Conservation (phyloP, 1,140 invertebrate genomes). For the Heliconius melpomene region DNA sequence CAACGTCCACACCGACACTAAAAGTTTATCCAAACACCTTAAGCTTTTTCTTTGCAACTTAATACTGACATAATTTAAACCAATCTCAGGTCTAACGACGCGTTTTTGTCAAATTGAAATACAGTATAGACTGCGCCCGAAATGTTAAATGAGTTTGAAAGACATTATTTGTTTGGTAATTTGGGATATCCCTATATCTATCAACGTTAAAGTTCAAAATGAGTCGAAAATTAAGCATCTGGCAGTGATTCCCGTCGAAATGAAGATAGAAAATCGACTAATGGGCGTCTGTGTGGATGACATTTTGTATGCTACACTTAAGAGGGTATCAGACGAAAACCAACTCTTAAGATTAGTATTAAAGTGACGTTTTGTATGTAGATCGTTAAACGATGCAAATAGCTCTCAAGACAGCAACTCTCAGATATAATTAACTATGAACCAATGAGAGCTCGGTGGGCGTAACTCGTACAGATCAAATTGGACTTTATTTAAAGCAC, state of each 20-base stretch:
- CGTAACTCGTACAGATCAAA: constrained; percentile 68
- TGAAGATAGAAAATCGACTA: constrained; percentile 76
- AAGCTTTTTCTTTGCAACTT: constrained; percentile 22
- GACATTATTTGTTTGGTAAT: constrained; percentile 37
- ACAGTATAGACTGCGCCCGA: constrained; percentile 60
- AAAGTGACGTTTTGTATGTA: constrained; percentile 43
- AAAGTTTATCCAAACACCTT: neutral
- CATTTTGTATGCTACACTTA: constrained; percentile 66
- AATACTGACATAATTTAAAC: constrained; percentile 61
- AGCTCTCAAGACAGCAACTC: constrained; percentile 59
- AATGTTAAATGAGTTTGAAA: constrained; percentile 70
- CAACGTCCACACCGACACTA: constrained; percentile 26
- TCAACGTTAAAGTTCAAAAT: constrained; percentile 48
- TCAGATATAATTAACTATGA: constrained; percentile 75
- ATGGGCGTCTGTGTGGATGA: constrained; percentile 76
- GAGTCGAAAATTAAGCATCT: constrained; percentile 43
- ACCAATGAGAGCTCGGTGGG: constrained; percentile 67
- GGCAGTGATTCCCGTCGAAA: constrained; percentile 60
- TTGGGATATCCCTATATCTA: constrained; percentile 40
- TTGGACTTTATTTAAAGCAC: constrained; percentile 65
- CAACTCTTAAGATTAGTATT: constrained; percentile 20
- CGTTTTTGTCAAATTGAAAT: constrained; percentile 77
- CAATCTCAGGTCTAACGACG: constrained; percentile 69
- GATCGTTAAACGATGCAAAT: constrained; percentile 74
- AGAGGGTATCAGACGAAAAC: constrained; percentile 32